phyloP scores from a whole-genome alignment of 30 jellyfish, hydroid and myxozoan species.

The Rhopilema esculentum region DNA sequence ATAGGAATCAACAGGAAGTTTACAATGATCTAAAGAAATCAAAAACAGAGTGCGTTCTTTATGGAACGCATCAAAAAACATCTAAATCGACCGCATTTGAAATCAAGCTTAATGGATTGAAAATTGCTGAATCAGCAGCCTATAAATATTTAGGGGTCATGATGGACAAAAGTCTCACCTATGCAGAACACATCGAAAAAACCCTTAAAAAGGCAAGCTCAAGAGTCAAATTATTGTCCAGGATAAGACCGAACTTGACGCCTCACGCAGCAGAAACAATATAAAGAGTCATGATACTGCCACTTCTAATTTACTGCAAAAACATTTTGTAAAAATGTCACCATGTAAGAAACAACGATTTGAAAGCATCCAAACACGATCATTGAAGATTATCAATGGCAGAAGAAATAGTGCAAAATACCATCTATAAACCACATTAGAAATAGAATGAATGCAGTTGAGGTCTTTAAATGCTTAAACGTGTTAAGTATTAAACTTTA shows the following conservation, averaged over 20 bases:
- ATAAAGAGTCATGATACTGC: constrained; percentile 35
- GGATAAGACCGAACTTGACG: no score
- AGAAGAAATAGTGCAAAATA: constrained; percentile 11
- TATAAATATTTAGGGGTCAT: no score
- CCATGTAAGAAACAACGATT: constrained; percentile 37
- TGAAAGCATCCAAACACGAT: constrained; percentile 27
- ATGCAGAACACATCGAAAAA: no score
- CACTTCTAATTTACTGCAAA: constrained; percentile 52
- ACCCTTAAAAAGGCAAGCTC: no score
- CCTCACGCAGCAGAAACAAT: no score
- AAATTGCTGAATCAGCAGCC: constrained; percentile 34
- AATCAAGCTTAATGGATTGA: constrained; percentile 24
- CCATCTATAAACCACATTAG: no score
- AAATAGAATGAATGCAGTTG: no score
- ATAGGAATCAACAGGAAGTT: constrained; percentile 24
- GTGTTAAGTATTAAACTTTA: background rate
- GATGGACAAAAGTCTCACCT: no score
- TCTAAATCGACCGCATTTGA: constrained; percentile 36
- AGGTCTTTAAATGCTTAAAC: no score
- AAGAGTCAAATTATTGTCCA: no score
- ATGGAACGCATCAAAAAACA: constrained; percentile 19
- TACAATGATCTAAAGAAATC: constrained; percentile 42
- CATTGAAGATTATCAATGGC: no score
- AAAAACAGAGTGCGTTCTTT: constrained; percentile 51
- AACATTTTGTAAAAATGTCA: no score